A percentile compares a stretch with the other conserved stretches of the same genome.
Conservation (phyloP, 2,888 invertebrate species). For the Geophilus truncorum region DNA sequence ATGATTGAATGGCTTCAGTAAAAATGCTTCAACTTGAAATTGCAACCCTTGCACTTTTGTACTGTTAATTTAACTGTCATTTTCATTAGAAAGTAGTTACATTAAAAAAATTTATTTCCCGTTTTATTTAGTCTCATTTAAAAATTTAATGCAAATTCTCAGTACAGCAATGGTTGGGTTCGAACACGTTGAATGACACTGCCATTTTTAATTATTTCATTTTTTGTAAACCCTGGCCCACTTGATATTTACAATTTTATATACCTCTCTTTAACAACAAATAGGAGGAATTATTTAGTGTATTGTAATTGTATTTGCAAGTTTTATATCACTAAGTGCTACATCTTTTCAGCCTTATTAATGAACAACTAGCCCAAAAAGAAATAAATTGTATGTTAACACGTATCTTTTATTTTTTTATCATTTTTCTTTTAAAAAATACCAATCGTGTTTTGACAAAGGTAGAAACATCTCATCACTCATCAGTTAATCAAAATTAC, state of each 20-base stretch:
- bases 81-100: too few species aligned
- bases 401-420: neutral
- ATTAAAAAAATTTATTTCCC: too few species aligned
- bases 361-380: neutral
- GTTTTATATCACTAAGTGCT: slow-evolving; percentile 7
- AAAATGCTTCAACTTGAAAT: neutral
- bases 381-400: neutral
- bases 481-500: slow-evolving; percentile 28
- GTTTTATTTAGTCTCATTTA: neutral
- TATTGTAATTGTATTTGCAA: slow-evolving; percentile 16
- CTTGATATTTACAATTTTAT: neutral
- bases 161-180: neutral
- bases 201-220: neutral
- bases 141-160: neutral
- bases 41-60: neutral
- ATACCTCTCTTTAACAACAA: neutral
- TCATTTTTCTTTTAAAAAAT: too few species aligned
- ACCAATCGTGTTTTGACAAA: too few species aligned
- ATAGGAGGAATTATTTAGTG: neutral
- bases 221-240: neutral
- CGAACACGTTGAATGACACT: neutral
- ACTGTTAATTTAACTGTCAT: neutral
- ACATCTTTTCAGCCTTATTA: slow-evolving; percentile 11
- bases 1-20: neutral
- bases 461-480: neutral